These are phyloP conservation scores for Marmota flaviventris DNA, from an alignment of 2,113 vertebrate species.

Conservation along the genomic window DNA sequence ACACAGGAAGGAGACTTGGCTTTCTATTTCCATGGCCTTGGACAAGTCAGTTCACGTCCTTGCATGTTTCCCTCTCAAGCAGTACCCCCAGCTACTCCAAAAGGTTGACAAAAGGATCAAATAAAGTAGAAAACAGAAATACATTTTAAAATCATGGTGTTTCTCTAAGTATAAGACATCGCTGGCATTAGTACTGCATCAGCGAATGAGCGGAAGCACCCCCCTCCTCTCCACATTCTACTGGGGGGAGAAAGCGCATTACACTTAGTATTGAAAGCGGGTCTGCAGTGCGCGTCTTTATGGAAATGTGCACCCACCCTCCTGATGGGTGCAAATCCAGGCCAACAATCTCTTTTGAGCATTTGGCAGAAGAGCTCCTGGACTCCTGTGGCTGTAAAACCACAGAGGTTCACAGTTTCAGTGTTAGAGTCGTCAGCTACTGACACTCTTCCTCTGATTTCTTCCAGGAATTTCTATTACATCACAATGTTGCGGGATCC, in stretches of 20 bases:
- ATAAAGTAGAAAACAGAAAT: background rate
- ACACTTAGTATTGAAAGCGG: background rate
- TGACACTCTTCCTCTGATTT: constrained; percentile 81
- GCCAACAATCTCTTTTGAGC: accelerated
- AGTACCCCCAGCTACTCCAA: background rate
- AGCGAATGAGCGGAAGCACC: background rate
- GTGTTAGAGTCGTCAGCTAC: background rate
- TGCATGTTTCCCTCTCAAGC: background rate
- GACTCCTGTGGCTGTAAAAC: background rate
- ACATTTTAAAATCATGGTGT: background rate
- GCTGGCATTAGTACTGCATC: background rate
- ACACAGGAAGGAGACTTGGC: background rate
- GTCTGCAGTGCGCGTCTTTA: accelerated
- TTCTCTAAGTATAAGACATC: background rate
- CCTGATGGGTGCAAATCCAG: background rate
- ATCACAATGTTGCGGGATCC: constrained; percentile 99
- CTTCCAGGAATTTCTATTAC: constrained; percentile 99
- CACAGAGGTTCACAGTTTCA: background rate
- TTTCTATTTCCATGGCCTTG: background rate
- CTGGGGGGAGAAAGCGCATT: no score
- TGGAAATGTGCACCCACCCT: background rate
- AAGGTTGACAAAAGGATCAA: background rate
- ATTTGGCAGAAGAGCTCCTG: background rate
- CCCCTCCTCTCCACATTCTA: background rate
- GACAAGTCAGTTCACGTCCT: background rate